These are phyloP conservation scores for Acromyrmex heyeri DNA, from an alignment of 1,140 invertebrate species.

Conservation along the genomic window DNA sequence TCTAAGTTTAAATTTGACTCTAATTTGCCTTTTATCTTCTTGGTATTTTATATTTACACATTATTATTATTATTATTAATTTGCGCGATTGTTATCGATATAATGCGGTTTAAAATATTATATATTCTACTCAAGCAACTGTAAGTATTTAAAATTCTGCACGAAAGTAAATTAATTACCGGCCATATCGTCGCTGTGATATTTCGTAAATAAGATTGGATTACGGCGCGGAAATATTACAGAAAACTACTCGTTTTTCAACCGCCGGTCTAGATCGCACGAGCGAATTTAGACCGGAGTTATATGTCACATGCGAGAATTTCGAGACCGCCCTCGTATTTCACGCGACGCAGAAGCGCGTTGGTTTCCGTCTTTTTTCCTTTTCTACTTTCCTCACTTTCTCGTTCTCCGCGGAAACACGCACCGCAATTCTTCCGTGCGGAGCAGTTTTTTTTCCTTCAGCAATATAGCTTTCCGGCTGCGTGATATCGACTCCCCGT, in stretches of 20 bases:
- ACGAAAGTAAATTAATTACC: slow-evolving; percentile 21
- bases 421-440: slow-evolving; percentile 66
- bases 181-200: neutral
- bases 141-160: neutral
- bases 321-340: slow-evolving; percentile 26
- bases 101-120: neutral
- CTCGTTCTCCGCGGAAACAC: slow-evolving; percentile 57
- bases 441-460: slow-evolving; percentile 23
- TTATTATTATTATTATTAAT: neutral
- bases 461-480: slow-evolving; percentile 48
- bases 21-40: too few relatives aligned
- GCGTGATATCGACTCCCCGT: slow-evolving; percentile 66
- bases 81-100: slow-evolving; percentile 2
- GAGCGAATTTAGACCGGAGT: neutral
- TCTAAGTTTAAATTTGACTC: too few relatives aligned
- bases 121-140: neutral
- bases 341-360: slow-evolving; percentile 64
- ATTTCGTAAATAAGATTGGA: slow-evolving; percentile 21
- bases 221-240: slow-evolving; percentile 33
- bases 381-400: slow-evolving; percentile 13
- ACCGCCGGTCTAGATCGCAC: slow-evolving; percentile 2
- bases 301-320: slow-evolving; percentile 63
- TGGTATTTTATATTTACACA: too few relatives aligned
- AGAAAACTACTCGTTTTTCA: slow-evolving; percentile 8
- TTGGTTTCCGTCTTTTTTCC: slow-evolving; percentile 18